These are phyloP conservation scores for Eupithecia exiguata DNA, from an alignment of 2,888 invertebrate species.

Conservation along the genomic window DNA sequence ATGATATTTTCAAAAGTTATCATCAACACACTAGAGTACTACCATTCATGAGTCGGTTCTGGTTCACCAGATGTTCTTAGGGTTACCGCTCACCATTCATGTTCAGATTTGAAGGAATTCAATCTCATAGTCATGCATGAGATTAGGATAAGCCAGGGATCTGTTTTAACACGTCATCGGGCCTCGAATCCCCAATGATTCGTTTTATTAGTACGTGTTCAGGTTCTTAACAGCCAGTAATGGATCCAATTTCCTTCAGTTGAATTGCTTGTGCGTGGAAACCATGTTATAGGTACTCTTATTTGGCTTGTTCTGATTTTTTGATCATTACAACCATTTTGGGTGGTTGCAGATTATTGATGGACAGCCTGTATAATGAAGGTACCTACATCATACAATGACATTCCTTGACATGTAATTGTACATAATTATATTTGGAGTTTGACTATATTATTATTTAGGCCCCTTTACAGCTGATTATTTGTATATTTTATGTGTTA, in stretches of 20 bases:
- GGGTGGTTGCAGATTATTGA: neutral
- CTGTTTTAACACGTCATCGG: constrained; percentile 47
- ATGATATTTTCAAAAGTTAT: too few species aligned
- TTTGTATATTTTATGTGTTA: too few species aligned
- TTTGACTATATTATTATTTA: too few species aligned
- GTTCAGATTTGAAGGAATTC: neutral
- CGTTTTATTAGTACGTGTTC: constrained; percentile 49
- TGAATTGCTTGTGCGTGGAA: constrained; percentile 15
- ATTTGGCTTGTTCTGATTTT: neutral
- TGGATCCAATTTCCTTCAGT: constrained; percentile 14
- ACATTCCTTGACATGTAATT: too few species aligned
- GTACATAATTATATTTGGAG: too few species aligned
- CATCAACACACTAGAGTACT: too few species aligned
- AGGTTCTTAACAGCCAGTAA: constrained; percentile 37
- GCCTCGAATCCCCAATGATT: constrained; percentile 47
- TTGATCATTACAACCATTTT: neutral
- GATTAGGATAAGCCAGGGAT: constrained; percentile 46
- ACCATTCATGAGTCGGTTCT: neutral
- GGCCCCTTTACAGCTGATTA: too few species aligned
- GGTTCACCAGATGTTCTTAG: neutral
- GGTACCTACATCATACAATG: too few species aligned
- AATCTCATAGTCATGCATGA: neutral
- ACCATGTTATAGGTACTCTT: neutral
- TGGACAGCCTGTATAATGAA: neutral
- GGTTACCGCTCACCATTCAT: neutral